Conservation (phyloP, 2,113 vertebrate species). For the Rattus rattus region DNA sequence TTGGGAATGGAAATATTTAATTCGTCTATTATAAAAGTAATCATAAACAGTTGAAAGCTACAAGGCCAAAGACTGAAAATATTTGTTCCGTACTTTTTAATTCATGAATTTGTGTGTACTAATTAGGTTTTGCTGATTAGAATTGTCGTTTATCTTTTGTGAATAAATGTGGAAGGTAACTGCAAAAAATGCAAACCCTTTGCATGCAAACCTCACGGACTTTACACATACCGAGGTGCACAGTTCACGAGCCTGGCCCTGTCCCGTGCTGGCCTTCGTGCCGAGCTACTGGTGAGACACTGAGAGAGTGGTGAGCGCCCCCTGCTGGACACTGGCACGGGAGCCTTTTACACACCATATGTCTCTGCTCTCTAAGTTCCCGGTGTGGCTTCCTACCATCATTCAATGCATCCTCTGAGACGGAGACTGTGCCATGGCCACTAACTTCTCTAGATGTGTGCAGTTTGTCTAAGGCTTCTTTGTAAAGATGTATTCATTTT, state of each 20-base stretch:
- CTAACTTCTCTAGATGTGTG: neutral
- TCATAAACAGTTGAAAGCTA: constrained; percentile 42
- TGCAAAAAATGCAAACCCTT: neutral
- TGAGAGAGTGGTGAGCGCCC: neutral
- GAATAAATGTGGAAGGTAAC: neutral
- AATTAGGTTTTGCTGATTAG: neutral
- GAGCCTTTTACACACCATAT: neutral
- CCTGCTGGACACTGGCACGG: neutral
- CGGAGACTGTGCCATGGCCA: neutral
- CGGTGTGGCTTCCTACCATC: neutral
- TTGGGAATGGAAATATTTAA: constrained; percentile 30
- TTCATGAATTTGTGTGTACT: neutral
- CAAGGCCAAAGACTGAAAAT: neutral
- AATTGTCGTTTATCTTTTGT: constrained; percentile 4
- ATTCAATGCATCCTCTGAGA: neutral
- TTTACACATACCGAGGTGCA: neutral
- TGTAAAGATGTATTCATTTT: neutral
- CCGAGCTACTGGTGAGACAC: neutral
- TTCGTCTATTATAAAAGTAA: neutral
- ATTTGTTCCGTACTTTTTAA: constrained; percentile 12
- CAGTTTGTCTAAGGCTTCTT: neutral
- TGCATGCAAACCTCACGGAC: neutral
- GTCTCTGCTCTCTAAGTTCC: neutral
- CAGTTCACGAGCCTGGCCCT: too few relatives aligned
- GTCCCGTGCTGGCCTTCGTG: neutral